Base-by-base conservation (phyloP, 2,888 invertebrate species). In the Macrophya annulata region DNA sequence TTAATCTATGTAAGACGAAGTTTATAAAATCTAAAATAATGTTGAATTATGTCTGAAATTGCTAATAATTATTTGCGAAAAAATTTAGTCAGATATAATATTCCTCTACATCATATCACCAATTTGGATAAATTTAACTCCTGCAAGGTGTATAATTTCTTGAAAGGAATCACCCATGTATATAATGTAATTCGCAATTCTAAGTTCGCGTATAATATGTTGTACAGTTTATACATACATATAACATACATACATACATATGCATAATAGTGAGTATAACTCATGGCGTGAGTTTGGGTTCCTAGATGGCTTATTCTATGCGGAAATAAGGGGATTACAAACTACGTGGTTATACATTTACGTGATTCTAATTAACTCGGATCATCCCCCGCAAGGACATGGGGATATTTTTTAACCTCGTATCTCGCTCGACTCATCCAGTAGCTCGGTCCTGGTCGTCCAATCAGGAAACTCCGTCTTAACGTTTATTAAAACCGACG, bases 301-400 rank as follows among this genome's bases (percentile, higher is more conserved):
- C 45, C 76, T 79, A 10, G 31, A 84, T 37, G 65, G 77, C 3
- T 48, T 25, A 4, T 21, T 6, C n/a, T 0, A n/a, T 4, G 62
- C 25, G 48, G 31, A 76, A 76, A 45, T 48, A 48, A 51, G 48
- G 15, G 31, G 43, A 48, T 76, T 25, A 48, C 5, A 31, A 76
- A 48, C 76, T 48, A 17, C 51, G 8, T 48, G 55, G 79, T 79
- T 55, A 0, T 21, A 25, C 12, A 5, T 55, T 15, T 79, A 55
- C 59, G 79, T 48, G 55, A 48, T 79, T 79, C 79, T 79, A 79
- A 79, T 79, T 79, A 79, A 55, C 31, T 79, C 40, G 79, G 59
- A 9, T 79, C 55, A 55, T 79, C 59, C 17, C 55, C 71, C 71
- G 40, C 48, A 51, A 76, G n/a, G 76, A 51, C 31, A 76, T 48